phyloP scores from a whole-genome alignment of 1,140 invertebrate genomes.

The Drosophila sechellia region DNA sequence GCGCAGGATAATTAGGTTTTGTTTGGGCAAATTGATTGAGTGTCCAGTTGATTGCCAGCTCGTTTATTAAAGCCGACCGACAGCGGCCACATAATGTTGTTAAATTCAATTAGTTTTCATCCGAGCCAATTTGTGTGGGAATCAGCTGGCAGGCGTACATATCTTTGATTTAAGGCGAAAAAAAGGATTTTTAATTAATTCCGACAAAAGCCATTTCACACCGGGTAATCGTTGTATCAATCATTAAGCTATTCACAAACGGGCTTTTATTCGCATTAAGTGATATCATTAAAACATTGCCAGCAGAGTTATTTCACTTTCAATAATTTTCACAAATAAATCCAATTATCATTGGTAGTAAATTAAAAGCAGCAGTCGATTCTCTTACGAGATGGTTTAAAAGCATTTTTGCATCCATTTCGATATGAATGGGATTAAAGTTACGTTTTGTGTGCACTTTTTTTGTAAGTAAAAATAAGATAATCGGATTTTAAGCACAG shows the following conservation, averaged over 20 bases:
- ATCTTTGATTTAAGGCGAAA: constrained; percentile 21
- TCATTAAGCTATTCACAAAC: constrained; percentile 14
- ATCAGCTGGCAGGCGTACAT: neutral
- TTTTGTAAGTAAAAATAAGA: too few species aligned
- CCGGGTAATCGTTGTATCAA: neutral
- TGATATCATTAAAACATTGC: constrained; percentile 6
- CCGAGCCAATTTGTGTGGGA: constrained; percentile 42
- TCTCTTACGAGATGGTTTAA: neutral
- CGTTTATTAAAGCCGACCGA: constrained; percentile 41
- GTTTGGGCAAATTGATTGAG: constrained; percentile 70
- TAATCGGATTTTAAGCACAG: too few species aligned
- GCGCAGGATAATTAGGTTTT: constrained; percentile 62
- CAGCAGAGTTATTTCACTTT: neutral
- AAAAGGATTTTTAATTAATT: constrained; percentile 31
- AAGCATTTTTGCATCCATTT: neutral
- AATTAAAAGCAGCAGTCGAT: neutral
- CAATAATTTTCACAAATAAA: neutral
- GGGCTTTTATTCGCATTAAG: constrained; percentile 25
- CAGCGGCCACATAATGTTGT: constrained; percentile 36
- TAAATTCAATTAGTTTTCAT: constrained; percentile 66
- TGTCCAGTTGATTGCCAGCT: constrained; percentile 37
- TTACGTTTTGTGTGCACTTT: too few species aligned
- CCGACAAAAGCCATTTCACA: constrained; percentile 20
- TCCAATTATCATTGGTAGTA: neutral
- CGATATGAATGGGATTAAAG: too few species aligned